These are phyloP conservation scores for Stramonita haemastoma DNA, from an alignment of 2,888 invertebrate species.

Conservation along the genomic window DNA sequence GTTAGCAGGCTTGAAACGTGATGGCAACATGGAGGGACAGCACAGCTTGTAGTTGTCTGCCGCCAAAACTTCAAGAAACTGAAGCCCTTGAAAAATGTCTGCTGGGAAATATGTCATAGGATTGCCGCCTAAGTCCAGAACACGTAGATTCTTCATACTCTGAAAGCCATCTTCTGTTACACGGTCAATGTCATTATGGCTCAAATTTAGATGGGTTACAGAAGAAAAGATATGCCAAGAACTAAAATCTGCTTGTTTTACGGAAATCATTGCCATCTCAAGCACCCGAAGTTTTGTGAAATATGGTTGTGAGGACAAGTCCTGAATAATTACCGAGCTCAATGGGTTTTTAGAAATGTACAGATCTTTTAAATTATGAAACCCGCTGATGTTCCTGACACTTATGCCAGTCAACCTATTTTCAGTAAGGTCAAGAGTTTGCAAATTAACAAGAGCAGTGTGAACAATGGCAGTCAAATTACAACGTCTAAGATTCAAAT, in stretches of 20 bases:
- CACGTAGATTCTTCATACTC: neutral
- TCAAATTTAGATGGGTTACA: neutral
- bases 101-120: neutral
- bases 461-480: neutral
- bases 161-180: neutral
- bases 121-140: neutral
- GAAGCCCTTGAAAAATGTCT: neutral
- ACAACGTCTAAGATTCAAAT: constrained; percentile 9
- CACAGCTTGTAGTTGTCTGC: constrained; percentile 9
- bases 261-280: neutral
- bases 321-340: neutral
- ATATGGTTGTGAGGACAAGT: neutral
- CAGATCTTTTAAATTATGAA: neutral
- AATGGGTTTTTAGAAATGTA: neutral
- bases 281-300: neutral
- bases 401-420: neutral
- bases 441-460: neutral
- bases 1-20: neutral
- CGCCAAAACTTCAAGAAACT: neutral
- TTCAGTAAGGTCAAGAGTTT: neutral
- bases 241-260: neutral
- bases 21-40: neutral
- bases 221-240: neutral
- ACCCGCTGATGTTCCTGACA: neutral
- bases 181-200: neutral